A percentile compares a stretch with the other conserved stretches of the same genome.
Evolutionary conservation across 2,888 invertebrate species (phyloP).

Genomic region (Tetragnatha montana): DNA sequence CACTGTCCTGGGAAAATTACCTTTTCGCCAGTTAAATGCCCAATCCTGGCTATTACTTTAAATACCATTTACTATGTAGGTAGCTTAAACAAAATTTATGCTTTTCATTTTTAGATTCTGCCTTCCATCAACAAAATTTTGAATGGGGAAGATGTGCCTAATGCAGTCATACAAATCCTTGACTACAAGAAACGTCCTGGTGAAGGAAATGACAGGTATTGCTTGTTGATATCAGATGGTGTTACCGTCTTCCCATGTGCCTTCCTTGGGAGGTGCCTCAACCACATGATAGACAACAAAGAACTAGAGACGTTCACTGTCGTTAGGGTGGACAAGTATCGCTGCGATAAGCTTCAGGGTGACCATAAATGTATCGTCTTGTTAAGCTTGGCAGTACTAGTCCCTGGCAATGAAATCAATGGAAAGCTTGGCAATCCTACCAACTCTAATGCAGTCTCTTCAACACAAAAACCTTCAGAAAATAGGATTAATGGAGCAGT

Average conservation of each 20-base stretch:
- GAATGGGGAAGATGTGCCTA: conserved; percentile 83
- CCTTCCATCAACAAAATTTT: conserved; percentile 82
- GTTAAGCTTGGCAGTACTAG: conserved; percentile 85
- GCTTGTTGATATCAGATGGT: conserved; percentile 65
- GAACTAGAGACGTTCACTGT: conserved; percentile 85
- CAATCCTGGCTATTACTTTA: too few species aligned
- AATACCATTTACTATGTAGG: too few species aligned
- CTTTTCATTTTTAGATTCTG: conserved; percentile 38
- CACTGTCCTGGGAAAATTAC: too few species aligned
- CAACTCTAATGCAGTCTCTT: background rate
- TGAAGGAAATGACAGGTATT: conserved; percentile 57
- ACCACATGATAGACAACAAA: conserved; percentile 81
- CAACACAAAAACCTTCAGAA: background rate
- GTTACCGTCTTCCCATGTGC: conserved; percentile 79
- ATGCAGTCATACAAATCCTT: conserved; percentile 87
- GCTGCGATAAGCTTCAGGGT: conserved; percentile 85
- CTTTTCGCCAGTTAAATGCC: too few species aligned
- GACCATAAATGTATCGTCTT: conserved; percentile 90
- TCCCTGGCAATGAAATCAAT: conserved; percentile 84
- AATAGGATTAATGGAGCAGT: background rate
- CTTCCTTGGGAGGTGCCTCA: conserved; percentile 91
- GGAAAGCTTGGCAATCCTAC: conserved; percentile 86
- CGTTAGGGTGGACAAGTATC: conserved; percentile 86
- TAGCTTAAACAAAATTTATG: too few species aligned
- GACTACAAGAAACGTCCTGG: conserved; percentile 66